phyloP scores from a whole-genome alignment of 37 sponge, comb jelly and placozoan species.

The Bolinopsis microptera region DNA sequence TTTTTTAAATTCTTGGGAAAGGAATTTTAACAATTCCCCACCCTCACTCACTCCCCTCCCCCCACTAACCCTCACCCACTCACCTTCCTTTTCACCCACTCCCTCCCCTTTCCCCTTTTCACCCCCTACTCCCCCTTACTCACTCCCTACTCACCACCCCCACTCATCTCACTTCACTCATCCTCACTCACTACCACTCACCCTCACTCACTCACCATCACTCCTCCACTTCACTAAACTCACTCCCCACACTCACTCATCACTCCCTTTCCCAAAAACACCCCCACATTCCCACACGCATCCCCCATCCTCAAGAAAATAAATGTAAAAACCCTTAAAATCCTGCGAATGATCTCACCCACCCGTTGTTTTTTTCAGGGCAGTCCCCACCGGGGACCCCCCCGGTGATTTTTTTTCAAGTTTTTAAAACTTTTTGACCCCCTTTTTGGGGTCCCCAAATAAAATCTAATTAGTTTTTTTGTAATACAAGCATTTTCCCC shows the following conservation, averaged over 20 bases:
- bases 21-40: too few relatives aligned
- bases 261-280: background rate
- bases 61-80: background rate
- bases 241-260: background rate
- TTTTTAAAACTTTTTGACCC: background rate
- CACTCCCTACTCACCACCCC: background rate
- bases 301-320: background rate
- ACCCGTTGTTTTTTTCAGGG: background rate
- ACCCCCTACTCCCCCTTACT: background rate
- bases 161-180: background rate
- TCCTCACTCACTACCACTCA: background rate
- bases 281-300: background rate
- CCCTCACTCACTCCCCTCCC: too few relatives aligned
- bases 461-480: background rate
- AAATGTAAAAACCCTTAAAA: too few relatives aligned
- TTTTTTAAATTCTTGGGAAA: too few relatives aligned
- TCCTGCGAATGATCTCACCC: background rate
- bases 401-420: background rate
- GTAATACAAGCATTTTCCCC: background rate
- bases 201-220: background rate
- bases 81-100: background rate
- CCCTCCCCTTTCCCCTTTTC: background rate
- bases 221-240: background rate
- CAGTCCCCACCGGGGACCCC: background rate
- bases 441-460: background rate